These are phyloP conservation scores for Rhombomys opimus DNA, from an alignment of 2,113 vertebrate genomes.

Conservation along the genomic window DNA sequence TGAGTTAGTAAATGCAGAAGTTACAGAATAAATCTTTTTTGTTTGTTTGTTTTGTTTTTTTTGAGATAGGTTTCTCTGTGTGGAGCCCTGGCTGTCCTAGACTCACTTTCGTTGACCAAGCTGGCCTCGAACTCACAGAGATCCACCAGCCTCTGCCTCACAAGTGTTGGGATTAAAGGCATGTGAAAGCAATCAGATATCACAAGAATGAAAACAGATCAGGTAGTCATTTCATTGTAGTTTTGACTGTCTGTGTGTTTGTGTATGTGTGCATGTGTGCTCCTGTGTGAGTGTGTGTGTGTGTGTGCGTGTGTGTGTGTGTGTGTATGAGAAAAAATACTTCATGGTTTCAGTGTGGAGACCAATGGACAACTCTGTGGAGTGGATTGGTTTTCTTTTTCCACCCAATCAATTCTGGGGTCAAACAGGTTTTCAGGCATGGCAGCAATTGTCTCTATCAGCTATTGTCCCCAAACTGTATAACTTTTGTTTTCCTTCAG, in stretches of 20 bases:
- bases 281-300: neutral
- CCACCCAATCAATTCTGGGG: neutral
- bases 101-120: too few species aligned
- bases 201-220: constrained; percentile 11
- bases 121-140: too few species aligned
- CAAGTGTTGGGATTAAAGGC: too few species aligned
- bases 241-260: neutral
- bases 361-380: neutral
- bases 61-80: too few species aligned
- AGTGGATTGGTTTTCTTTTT: neutral
- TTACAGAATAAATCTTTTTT: constrained; percentile 68
- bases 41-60: too few species aligned
- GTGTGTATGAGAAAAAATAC: neutral
- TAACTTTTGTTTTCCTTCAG: neutral
- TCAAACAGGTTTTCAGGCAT: neutral
- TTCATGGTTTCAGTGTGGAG: neutral
- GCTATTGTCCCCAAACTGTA: neutral
- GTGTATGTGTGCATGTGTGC: too few species aligned
- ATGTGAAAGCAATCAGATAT: neutral
- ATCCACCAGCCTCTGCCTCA: too few species aligned
- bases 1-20: neutral
- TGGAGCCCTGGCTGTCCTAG: too few species aligned
- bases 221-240: neutral
- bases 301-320: neutral
- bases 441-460: neutral